Evolutionary conservation across 1,140 invertebrate species (phyloP), one percentile per base, ranked within the genome.

Genomic region (Coenobita brevimanus): DNA sequence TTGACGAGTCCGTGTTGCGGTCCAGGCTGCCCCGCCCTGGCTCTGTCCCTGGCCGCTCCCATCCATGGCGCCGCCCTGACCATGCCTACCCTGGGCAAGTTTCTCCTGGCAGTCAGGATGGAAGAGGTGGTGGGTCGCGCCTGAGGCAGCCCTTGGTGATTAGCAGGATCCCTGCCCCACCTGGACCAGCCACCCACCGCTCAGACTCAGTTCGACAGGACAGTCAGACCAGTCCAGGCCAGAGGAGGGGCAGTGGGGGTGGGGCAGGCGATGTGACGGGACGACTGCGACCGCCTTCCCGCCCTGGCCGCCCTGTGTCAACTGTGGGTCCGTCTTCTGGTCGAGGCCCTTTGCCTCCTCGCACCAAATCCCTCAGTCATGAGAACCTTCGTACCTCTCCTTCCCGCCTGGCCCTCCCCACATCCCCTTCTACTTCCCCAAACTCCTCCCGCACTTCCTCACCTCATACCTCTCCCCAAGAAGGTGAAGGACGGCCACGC

Each of bases 1-100:
- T 94, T 24, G 89, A 90, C 38, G 89, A 90, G 50, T 86, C 89
- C 2, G 80, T 81, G 54, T 64, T 90, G 64, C 67, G 78, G 33
- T 87, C 82, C 46, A 82, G 89, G 60, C 57, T 90, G 38, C 89
- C 89, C 27, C 79, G 82, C 24, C 89, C 89, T 57, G 78, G 82
- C 38, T 36, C 21, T 24, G 17, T 21, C 64, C 30, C 50, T 27
- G 30, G 67, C 36, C 36, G 80, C 15, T 43, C 82, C 30, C 60
- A 78, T 54, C 86, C 78, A 10, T 88, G 86, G 86, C 54, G 86
- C n/a, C 15, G 64, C 36, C 38, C 43, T 4, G 78, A 82, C 27
- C 79, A 69, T n/a, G 33, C 79, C 36, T 87, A 76, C 27, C 30
- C 8, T 17, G 64, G 54, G 27, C 73, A 85, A 64, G 50, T 54